Evolutionary conservation across 1,140 invertebrate species (phyloP).

Genomic region (Anadara kagoshimensis): DNA sequence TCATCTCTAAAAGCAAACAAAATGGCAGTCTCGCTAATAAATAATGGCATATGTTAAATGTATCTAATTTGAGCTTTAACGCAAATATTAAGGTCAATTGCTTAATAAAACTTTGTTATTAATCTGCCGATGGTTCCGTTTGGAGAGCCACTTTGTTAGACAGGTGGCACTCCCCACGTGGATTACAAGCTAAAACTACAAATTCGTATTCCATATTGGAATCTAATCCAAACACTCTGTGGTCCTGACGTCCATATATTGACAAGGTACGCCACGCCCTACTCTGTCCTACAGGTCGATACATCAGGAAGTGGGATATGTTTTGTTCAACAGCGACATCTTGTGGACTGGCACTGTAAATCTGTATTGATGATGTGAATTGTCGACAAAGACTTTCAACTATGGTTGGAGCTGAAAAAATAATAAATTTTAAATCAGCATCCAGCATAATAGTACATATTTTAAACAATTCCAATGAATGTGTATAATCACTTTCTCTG

Average conservation of each 20-base stretch:
- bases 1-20: no score
- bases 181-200: conserved; percentile 64
- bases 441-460: no score
- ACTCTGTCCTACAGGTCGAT: conserved; percentile 46
- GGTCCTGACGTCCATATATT: conserved; percentile 60
- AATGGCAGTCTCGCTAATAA: no score
- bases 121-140: conserved; percentile 49
- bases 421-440: background rate
- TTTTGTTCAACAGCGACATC: conserved; percentile 57
- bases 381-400: conserved; percentile 59
- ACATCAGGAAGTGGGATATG: conserved; percentile 62
- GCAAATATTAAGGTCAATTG: no score
- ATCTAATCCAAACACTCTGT: conserved; percentile 65
- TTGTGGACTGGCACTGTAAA: conserved; percentile 64
- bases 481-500: no score
- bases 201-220: conserved; percentile 65
- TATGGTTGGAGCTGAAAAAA: conserved; percentile 63
- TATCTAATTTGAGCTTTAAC: no score
- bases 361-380: conserved; percentile 60
- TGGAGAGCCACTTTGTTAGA: conserved; percentile 59
- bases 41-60: no score
- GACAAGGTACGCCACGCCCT: conserved; percentile 60
- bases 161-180: conserved; percentile 65
- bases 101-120: background rate
- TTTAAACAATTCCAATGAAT: no score